A percentile compares a stretch with the other conserved stretches of the same genome.
These are phyloP conservation scores for Polypedilum pembai DNA, from an alignment of 1,140 invertebrate species.

Conservation along the genomic window DNA sequence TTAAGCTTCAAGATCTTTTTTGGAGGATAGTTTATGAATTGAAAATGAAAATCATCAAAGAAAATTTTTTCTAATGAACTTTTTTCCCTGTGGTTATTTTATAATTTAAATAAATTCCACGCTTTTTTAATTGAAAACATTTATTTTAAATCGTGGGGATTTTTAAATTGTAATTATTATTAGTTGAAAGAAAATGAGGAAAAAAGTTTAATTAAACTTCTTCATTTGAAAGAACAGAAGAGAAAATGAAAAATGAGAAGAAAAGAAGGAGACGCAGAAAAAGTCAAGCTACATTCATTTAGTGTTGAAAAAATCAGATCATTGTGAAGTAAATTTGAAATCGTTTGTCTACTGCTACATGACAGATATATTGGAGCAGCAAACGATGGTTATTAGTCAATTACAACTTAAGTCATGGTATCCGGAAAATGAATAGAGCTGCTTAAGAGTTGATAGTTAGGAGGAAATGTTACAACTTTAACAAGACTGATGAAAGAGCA, in stretches of 20 bases:
- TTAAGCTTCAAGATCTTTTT: background rate
- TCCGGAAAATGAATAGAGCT: too few relatives aligned
- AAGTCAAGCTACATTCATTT: constrained; percentile 17
- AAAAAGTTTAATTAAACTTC: constrained; percentile 26
- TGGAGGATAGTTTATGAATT: background rate
- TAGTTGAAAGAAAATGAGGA: background rate
- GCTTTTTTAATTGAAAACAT: constrained; percentile 24
- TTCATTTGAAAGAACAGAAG: background rate
- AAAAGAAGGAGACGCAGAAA: background rate
- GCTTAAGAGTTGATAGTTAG: too few relatives aligned
- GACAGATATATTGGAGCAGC: constrained; percentile 10
- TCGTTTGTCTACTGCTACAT: background rate
- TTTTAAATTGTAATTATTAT: constrained; percentile 24
- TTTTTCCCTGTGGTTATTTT: background rate
- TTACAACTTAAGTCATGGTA: background rate
- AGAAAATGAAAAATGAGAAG: constrained; percentile 15
- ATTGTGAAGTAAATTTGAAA: constrained; percentile 14
- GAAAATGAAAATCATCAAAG: background rate
- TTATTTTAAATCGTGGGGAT: constrained; percentile 18
- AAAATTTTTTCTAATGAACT: background rate
- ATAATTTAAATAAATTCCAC: background rate
- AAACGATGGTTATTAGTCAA: background rate
- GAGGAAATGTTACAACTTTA: too few relatives aligned
- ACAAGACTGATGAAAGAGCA: too few relatives aligned
- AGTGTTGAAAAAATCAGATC: constrained; percentile 15